Evolutionary conservation across 2,888 invertebrate genomes (phyloP), one percentile per base, ranked within the genome.

Genomic region (Melanostoma mellinum): DNA sequence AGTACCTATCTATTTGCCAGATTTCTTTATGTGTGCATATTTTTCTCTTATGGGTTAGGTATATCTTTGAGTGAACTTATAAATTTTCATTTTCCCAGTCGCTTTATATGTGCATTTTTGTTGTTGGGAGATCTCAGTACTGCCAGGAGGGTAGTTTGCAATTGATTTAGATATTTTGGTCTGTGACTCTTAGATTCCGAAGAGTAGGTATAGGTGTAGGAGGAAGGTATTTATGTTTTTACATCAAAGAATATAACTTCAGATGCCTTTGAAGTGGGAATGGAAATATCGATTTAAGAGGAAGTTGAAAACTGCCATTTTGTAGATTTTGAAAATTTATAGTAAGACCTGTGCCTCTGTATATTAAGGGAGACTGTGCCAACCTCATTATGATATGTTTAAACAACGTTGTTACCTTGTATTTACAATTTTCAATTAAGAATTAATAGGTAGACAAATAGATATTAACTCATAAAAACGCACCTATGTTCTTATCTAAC

Each of bases 1-100:
- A 65, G 71, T 67, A 44, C 42, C 33, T 63, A 48, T 61, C 35
- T 63, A 36, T 71, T 71, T 75, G 79, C 74, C 61, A 68, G 58
- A 65, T 74, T 69, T 48, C 58, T 52, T 75, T 56, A 46, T 65
- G 58, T 80, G 58, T 67, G 63, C 60, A 75, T 71, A 67, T 71
- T 71, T 80, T 71, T 8, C 52, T 55, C 46, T 52, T 52, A 50
- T 67, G 4, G n/a, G 44, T 55, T 68, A 10, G 38, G 55, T 35
- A 4, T 58, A 35, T 50, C 52, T 65, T 56, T 32, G 36, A 71
- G 72, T 46, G 69, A 78, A 61, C 40, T 78, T 73, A 69, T 63
- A 68, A 63, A 63, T 73, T 77, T 69, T 73, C 46, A 46, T 55
- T 60, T 61, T 76, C 60, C 6, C 72, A 75, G 44, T 33, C 56